Conservation (phyloP, 1,140 invertebrate genomes). For the Calephelis virginiensis region DNA sequence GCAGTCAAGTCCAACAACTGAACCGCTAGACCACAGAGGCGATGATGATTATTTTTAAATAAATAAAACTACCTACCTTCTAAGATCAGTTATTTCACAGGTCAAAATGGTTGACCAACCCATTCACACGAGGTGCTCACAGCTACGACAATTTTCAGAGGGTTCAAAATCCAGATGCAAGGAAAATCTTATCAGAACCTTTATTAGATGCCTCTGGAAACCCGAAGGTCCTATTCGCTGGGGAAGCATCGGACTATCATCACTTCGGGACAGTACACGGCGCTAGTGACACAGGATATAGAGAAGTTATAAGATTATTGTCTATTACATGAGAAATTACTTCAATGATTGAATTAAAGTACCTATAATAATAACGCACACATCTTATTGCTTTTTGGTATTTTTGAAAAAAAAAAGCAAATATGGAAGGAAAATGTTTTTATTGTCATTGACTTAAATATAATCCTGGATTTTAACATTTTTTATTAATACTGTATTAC, state of each 20-base stretch:
- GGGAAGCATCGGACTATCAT: slow-evolving; percentile 64
- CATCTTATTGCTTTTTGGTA: too few relatives aligned
- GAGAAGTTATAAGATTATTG: slow-evolving; percentile 74
- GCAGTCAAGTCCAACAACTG: too few relatives aligned
- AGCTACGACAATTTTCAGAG: slow-evolving; percentile 42
- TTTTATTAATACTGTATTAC: too few relatives aligned
- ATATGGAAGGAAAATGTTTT: too few relatives aligned
- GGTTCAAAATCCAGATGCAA: slow-evolving; percentile 36
- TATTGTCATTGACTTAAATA: too few relatives aligned
- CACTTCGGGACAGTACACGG: slow-evolving; percentile 83
- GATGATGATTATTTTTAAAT: too few relatives aligned
- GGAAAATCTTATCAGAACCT: slow-evolving; percentile 34
- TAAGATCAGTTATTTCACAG: slow-evolving; percentile 30
- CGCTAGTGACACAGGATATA: slow-evolving; percentile 78
- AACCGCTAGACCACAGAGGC: too few relatives aligned
- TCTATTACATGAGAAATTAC: slow-evolving; percentile 30
- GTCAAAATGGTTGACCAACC: slow-evolving; percentile 49
- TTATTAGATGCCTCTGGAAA: slow-evolving; percentile 34
- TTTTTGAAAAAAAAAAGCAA: too few relatives aligned
- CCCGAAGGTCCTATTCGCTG: slow-evolving; percentile 46
- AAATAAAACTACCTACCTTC: too few relatives aligned
- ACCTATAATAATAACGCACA: too few relatives aligned
- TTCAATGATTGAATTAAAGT: not conserved
- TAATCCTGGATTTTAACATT: too few relatives aligned
- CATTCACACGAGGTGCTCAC: slow-evolving; percentile 48